Evolutionary conservation across 2,113 vertebrate species (phyloP).

Genomic region (Chamaetylas fuelleborni): DNA sequence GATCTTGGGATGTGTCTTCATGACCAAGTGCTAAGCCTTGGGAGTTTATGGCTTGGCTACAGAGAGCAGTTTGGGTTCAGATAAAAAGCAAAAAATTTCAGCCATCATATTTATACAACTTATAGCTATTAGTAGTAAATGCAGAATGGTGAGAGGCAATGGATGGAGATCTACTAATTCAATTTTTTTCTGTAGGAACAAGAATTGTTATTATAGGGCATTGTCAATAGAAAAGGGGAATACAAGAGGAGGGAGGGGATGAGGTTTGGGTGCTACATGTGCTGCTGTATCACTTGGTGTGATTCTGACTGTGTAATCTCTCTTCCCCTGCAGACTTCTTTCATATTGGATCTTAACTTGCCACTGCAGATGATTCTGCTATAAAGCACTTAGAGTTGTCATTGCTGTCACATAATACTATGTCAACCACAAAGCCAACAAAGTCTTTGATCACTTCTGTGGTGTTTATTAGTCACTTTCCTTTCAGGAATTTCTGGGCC

Average conservation of each 20-base stretch:
- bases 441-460: background rate
- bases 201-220: background rate
- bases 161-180: background rate
- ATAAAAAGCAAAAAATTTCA: background rate
- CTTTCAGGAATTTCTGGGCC: background rate
- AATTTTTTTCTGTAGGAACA: background rate
- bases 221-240: background rate
- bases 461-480: background rate
- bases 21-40: background rate
- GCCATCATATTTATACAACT: background rate
- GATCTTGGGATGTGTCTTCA: background rate
- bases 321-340: background rate
- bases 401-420: background rate
- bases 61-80: background rate
- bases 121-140: background rate
- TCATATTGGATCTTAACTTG: background rate
- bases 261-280: background rate
- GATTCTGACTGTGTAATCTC: background rate
- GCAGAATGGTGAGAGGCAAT: background rate
- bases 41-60: background rate
- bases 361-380: background rate
- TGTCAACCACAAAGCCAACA: background rate
- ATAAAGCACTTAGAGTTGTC: background rate
- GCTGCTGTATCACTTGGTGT: background rate
- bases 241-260: fast-evolving